Conservation (phyloP, 2,888 invertebrate species). For the Oscheius sp. region DNA sequence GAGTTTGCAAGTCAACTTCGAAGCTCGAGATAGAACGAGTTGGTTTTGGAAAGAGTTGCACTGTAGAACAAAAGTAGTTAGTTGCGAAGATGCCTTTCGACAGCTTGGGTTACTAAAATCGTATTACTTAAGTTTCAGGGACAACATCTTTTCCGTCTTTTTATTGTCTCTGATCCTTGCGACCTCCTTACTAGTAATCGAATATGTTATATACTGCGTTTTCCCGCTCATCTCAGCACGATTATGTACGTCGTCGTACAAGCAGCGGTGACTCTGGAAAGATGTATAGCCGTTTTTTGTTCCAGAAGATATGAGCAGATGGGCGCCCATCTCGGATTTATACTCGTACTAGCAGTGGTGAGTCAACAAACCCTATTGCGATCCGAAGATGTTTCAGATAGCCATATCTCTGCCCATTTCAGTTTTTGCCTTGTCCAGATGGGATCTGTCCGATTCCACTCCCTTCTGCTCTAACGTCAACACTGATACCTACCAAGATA, state of each 20-base stretch:
- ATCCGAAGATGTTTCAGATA: not conserved
- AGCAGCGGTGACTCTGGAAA: conserved; percentile 7
- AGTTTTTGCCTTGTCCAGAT: not conserved
- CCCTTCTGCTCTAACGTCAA: conserved; percentile 21
- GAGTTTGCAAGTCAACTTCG: not conserved
- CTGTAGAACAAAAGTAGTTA: too few relatives aligned
- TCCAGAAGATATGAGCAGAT: conserved; percentile 6
- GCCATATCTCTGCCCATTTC: not conserved
- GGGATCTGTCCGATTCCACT: conserved; percentile 6
- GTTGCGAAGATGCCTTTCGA: too few relatives aligned
- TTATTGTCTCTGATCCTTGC: not conserved
- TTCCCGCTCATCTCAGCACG: conserved; percentile 8
- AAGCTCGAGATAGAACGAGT: not conserved
- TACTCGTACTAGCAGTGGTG: not conserved
- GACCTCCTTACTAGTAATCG: conserved; percentile 5
- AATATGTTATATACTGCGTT: conserved; percentile 6
- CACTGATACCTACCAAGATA: conserved; percentile 6
- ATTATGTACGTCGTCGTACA: conserved; percentile 9
- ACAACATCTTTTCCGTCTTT: not conserved
- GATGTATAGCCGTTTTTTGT: not conserved
- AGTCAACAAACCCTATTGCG: not conserved
- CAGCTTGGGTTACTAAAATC: too few relatives aligned
- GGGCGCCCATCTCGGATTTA: not conserved
- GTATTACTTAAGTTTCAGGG: not conserved
- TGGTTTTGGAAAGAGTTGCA: not conserved